A percentile compares a stretch with the other conserved stretches of the same genome.
Evolutionary conservation across 2,113 vertebrate genomes (phyloP).

Genomic region (Cathartes aura): DNA sequence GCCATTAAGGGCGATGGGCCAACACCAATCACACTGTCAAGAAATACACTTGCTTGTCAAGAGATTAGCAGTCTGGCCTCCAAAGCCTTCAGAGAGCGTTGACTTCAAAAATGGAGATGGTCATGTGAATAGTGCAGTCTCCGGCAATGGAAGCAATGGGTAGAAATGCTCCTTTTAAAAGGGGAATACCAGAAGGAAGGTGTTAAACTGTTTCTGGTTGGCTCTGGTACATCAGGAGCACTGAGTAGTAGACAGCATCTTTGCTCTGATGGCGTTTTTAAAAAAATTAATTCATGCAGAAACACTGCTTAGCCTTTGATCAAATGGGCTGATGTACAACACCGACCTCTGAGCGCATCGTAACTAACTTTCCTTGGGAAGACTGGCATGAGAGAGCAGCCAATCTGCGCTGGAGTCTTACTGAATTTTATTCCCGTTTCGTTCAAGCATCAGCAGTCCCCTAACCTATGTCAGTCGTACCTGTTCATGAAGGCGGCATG

Average conservation of each 20-base stretch:
- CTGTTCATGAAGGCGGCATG: fast-evolving
- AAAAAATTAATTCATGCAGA: not conserved
- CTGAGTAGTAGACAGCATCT: not conserved
- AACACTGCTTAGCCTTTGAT: not conserved
- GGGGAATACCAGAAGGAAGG: not conserved
- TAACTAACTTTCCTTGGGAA: not conserved
- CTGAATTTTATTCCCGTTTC: not conserved
- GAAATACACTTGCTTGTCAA: constrained; percentile 41
- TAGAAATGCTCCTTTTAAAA: not conserved
- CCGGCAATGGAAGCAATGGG: not conserved
- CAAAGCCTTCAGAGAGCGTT: not conserved
- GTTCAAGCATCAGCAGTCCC: not conserved
- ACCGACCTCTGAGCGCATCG: not conserved
- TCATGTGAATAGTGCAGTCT: not conserved
- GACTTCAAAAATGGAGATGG: not conserved
- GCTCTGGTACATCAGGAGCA: not conserved
- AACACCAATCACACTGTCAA: constrained; percentile 43
- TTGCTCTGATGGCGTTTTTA: not conserved
- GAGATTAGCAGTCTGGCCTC: constrained; percentile 42
- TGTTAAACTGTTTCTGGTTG: not conserved
- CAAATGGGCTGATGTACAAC: not conserved
- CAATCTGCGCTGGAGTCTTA: not conserved
- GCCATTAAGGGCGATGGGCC: constrained; percentile 34
- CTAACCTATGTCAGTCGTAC: not conserved
- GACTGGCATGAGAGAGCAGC: not conserved